Evolutionary conservation across 1,140 invertebrate species (phyloP), one percentile per base, ranked within the genome.

Genomic region (Aleiodes sp.): DNA sequence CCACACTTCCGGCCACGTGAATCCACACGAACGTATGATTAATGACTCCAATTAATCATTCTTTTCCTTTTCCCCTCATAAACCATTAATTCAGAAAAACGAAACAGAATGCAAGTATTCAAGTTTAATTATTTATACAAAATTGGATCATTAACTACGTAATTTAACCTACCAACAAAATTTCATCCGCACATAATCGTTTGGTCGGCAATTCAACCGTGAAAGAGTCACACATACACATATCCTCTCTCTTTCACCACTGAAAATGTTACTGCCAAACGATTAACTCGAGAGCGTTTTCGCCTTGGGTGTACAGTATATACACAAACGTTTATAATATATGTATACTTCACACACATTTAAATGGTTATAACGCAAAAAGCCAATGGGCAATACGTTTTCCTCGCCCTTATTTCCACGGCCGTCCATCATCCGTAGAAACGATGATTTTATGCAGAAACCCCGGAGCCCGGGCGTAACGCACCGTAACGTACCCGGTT

Each of bases 401-500:
- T 63, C 43, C 59, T 69, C 67, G 67, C 60, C 67, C 77, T 75
- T 75, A 59, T 70, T 75, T 72, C 73, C 73, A 61, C 70, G 68
- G 71, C 75, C 77, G 77, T 79, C 72, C 77, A 79, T 79, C 77
- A 79, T 59, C 56, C 73, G 75, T 75, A 75, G 70, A 73, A 82
- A 79, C 74, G 79, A 83, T 81, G 77, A 82, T 83, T 82, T 82
- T 80, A 83, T 82, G 73, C 77, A 76, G 76, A 68, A 64, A 46
- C 24, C 35, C 62, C 3, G 76, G 78, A 74, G 73, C 72, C 73
- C 67, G 70, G 63, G 73, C 73, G 74, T 77, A 78, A 76, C 75
- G 76, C 74, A 77, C 72, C 71, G 64, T 59, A 59, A 59, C 56
- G 56, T 26, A 56, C 46, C 46, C 24, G 63, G 28, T 59, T 59